Evolutionary conservation across 2,797 vertebrate genomes (phyloP), one percentile per base, ranked within the genome.

Genomic region (Oreonectes daqikongensis): DNA sequence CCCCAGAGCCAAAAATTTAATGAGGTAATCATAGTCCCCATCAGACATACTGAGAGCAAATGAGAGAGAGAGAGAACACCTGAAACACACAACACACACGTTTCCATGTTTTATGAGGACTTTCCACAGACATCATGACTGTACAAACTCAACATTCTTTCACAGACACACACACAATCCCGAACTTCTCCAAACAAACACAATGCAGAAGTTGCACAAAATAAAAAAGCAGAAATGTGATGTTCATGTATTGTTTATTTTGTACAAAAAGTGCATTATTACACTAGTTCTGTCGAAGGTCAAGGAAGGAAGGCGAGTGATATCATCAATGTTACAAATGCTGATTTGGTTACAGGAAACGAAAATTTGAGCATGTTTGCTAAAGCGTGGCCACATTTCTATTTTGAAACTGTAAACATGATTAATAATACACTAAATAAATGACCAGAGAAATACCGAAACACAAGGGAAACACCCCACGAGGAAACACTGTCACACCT

Each of bases 11-110:
- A 99, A 90, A 88, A 99, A 97, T 84, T 99, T 99, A 92, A 99
- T 99, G 90, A 99, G 97, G 91, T 99, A 99, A 93, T 99, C 98
- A 1, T 99, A 99, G 75, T 99, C 98, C 89, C 98, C 97, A 94
- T 99, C 97, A 92, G 95, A 97, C 97, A 99, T 99, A 84, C 91
- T 95, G 95, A 95, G 82, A 42, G 83, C 77, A 81, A 86, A 6
- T 3, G 32, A 42, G 40, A 42, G 40, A 40, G 32, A 32, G 32
- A 79, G 84, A 81, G 86, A 89, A 92, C 86, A 93, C 92, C 93
- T 92, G 82, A 18, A 81, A 86, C 68, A 85, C 46, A 80, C 77
- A 75, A 50, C 46, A 50, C 46, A 48, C 17, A 48, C 17, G 6
- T 7, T 50, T 18, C 18, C 5, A 7, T 48, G 17, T 17, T 35